Percentiles rank a stretch among this genome's conserved stretches.
These are phyloP conservation scores for Amyelois transitella DNA, from an alignment of 1,140 invertebrate species.

Conservation along the genomic window DNA sequence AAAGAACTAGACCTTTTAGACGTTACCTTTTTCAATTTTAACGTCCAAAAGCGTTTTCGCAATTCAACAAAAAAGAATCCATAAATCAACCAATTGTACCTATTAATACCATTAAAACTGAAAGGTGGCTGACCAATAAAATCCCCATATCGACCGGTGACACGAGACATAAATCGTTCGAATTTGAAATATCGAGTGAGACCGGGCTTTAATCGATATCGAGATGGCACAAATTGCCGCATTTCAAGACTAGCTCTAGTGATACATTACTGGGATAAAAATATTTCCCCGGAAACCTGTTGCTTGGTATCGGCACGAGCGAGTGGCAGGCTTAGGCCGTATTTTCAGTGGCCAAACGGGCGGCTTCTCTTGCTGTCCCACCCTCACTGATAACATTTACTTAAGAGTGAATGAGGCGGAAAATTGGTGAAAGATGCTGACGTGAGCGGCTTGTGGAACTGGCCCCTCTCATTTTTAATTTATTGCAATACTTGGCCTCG, in stretches of 20 bases:
- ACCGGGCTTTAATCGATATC: slow-evolving; percentile 43
- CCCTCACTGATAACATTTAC: not conserved
- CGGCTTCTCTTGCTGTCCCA: not conserved
- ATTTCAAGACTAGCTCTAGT: slow-evolving; percentile 34
- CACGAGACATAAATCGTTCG: slow-evolving; percentile 46
- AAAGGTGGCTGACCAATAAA: slow-evolving; percentile 49
- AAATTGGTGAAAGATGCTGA: not conserved
- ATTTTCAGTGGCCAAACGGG: slow-evolving; percentile 21
- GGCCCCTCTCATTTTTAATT: not conserved
- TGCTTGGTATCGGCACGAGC: slow-evolving; percentile 49
- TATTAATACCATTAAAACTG: slow-evolving; percentile 59
- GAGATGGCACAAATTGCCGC: slow-evolving; percentile 34
- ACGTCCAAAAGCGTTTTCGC: not conserved
- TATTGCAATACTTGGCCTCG: not conserved
- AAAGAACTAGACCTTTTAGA: no score
- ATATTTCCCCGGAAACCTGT: slow-evolving; percentile 60
- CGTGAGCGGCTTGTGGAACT: not conserved
- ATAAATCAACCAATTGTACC: slow-evolving; percentile 45
- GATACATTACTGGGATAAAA: slow-evolving; percentile 59
- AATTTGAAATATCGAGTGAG: slow-evolving; percentile 40
- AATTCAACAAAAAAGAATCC: slow-evolving; percentile 14
- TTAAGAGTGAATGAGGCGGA: not conserved
- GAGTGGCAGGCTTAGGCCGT: slow-evolving; percentile 29
- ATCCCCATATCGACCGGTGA: slow-evolving; percentile 44
- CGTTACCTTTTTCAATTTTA: not conserved